Conservation (phyloP, 2,888 invertebrate species). For the Gymnosoma rotundatum region DNA sequence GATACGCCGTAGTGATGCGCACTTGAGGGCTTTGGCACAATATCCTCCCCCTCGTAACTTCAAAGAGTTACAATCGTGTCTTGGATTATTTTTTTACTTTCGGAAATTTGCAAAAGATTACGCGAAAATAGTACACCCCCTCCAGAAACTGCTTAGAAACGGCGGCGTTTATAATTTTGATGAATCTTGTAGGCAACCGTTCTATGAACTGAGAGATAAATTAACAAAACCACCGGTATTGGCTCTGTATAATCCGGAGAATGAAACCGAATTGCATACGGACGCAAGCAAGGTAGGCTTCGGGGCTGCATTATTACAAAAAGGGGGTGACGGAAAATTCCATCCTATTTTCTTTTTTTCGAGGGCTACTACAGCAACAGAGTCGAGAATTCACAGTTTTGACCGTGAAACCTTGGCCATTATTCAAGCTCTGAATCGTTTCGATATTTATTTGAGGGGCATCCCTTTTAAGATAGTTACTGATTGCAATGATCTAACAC, state of each 20-base stretch:
- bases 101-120: slow-evolving; percentile 33
- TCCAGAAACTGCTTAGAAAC: slow-evolving; percentile 35
- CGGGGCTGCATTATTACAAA: slow-evolving; percentile 22
- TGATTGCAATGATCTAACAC: slow-evolving; percentile 56
- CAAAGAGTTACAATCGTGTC: slow-evolving; percentile 57
- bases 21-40: slow-evolving; percentile 6
- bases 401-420: slow-evolving; percentile 70
- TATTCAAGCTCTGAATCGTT: slow-evolving; percentile 72
- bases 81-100: slow-evolving; percentile 64
- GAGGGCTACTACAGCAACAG: slow-evolving; percentile 17
- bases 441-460: slow-evolving; percentile 50
- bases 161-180: slow-evolving; percentile 20
- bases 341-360: slow-evolving; percentile 12
- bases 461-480: slow-evolving; percentile 71
- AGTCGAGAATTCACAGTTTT: slow-evolving; percentile 70
- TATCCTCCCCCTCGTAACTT: slow-evolving; percentile 39
- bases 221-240: slow-evolving; percentile 3
- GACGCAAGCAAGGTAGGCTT: slow-evolving; percentile 19
- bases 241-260: slow-evolving; percentile 10
- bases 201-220: slow-evolving; percentile 12
- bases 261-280: slow-evolving; percentile 27
- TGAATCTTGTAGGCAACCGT: slow-evolving; percentile 19
- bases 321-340: slow-evolving; percentile 8
- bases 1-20: slow-evolving; percentile 37
- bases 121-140: slow-evolving; percentile 57